Evolutionary conservation across 2,888 invertebrate species (phyloP), one percentile per base, ranked within the genome.

Genomic region (Phaedon cochleariae): DNA sequence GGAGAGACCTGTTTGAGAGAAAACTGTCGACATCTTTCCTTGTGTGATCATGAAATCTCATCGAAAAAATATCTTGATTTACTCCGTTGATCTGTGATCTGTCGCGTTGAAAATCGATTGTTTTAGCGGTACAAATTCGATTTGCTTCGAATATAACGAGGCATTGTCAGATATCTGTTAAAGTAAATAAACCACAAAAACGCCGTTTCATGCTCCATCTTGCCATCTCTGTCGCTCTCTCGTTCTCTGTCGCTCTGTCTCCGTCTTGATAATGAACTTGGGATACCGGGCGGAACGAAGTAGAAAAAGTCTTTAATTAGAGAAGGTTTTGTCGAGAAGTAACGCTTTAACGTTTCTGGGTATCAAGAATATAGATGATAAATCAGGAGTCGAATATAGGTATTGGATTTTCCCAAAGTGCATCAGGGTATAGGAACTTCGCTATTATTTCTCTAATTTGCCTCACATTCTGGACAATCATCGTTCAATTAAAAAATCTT

Each of bases 281-380:
- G 73, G 71, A 77, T 74, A 74, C 75, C 77, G 79, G 74, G 78
- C 79, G 81, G 77, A 80, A 81, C 81, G 74, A 17, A 12, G 62
- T 69, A 76, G 76, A 81, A 80, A 80, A 79, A 80, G 75, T 76
- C 72, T 81, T 80, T 81, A 81, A 82, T 82, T 82, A 71, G 73
- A 70, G 71, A 73, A 72, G 74, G 73, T 73, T 73, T 74, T 66
- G 73, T 73, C 67, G 72, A 70, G 67, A 67, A 64, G 70, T 75
- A 72, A 73, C 69, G 67, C 67, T 64, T 69, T 65, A 68, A 60
- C 66, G 71, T 65, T 61, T 58, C 63, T 63, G 66, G 58, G 62
- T 71, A 41, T 12, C 10, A 15, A 12, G 41, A 41, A 41, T 41
- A 26, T 3, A 26, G 41, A 41, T 41, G 41, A 41, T 41, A 15